Evolutionary conservation across 2,113 vertebrate species (phyloP).

Genomic region (Xiphorhynchus elegans): DNA sequence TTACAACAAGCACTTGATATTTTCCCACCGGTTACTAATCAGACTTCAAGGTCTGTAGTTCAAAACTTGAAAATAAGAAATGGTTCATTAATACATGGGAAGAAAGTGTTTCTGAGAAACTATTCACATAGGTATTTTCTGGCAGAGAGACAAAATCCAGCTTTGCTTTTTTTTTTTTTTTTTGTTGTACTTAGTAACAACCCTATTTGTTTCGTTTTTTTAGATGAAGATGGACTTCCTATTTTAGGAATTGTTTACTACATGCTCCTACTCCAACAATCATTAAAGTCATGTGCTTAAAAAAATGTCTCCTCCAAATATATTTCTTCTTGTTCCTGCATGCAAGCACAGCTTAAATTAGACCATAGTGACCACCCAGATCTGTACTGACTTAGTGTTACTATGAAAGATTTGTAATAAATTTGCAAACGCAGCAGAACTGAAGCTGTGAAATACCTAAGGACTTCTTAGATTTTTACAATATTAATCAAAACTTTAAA

Average conservation of each 20-base stretch:
- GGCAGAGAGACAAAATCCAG: neutral
- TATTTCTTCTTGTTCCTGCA: neutral
- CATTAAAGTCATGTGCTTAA: neutral
- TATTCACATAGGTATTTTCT: neutral
- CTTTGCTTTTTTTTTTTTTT: neutral
- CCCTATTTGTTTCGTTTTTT: too few species aligned
- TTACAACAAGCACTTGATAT: neutral
- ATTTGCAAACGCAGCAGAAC: neutral
- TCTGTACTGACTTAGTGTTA: neutral
- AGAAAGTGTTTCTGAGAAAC: neutral
- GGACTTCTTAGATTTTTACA: neutral
- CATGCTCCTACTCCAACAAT: neutral
- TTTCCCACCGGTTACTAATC: neutral
- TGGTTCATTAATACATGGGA: neutral
- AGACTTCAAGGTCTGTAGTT: neutral
- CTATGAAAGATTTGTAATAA: neutral
- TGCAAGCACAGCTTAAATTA: neutral
- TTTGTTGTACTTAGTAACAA: too few species aligned
- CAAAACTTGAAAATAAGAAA: neutral
- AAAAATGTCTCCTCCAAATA: neutral
- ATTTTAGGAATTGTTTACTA: neutral
- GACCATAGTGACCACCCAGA: neutral
- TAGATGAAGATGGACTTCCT: neutral
- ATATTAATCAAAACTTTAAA: neutral
- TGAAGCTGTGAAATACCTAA: neutral